Evolutionary conservation across 2,888 invertebrate species (phyloP).

Genomic region (Pandemis cinnamomeana): DNA sequence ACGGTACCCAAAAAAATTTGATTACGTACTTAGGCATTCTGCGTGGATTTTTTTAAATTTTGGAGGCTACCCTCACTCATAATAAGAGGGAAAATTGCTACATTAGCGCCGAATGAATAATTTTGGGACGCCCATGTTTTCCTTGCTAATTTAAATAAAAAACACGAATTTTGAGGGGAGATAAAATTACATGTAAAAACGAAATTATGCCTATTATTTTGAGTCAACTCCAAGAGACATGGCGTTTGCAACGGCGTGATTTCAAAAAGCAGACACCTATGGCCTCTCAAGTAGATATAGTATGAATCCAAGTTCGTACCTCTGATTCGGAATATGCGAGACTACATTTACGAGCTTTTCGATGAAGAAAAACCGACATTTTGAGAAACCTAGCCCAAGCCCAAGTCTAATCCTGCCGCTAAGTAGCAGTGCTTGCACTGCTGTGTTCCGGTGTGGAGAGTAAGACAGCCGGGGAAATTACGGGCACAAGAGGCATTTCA

Average conservation of each 20-base stretch:
- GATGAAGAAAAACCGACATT: too few species aligned
- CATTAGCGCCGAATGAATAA: constrained; percentile 40
- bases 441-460: too few species aligned
- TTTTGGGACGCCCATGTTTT: constrained; percentile 32
- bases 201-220: not conserved
- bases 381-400: too few species aligned
- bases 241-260: not conserved
- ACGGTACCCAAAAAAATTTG: constrained; percentile 33
- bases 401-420: too few species aligned
- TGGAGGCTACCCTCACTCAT: constrained; percentile 28
- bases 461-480: too few species aligned
- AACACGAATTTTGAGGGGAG: constrained; percentile 21
- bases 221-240: not conserved
- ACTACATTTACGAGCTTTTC: too few species aligned
- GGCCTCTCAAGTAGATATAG: too few species aligned
- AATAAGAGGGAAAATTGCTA: constrained; percentile 39
- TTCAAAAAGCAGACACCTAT: too few species aligned
- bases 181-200: constrained; percentile 6
- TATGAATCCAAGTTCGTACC: too few species aligned
- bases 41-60: constrained; percentile 28
- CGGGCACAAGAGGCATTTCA: too few species aligned
- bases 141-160: constrained; percentile 33
- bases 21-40: constrained; percentile 25
- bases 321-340: too few species aligned
- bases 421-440: too few species aligned